Evolutionary conservation across 1,140 invertebrate species (phyloP).

Genomic region (Pseudobourletiella spinata): DNA sequence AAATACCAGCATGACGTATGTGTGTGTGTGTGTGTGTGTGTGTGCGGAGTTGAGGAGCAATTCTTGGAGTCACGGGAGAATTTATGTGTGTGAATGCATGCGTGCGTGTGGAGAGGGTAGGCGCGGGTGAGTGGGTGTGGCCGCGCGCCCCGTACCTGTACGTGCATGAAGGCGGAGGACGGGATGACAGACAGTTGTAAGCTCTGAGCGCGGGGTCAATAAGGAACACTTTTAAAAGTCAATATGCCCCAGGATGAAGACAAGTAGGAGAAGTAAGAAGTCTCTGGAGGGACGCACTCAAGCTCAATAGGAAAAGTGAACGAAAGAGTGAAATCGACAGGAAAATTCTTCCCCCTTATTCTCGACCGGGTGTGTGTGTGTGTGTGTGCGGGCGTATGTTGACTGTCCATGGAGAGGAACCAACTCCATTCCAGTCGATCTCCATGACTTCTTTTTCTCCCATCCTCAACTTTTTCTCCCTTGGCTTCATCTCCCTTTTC

Average conservation of each 20-base stretch:
- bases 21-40: too few relatives aligned
- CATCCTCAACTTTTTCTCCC: neutral
- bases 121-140: too few relatives aligned
- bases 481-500: neutral
- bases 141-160: too few relatives aligned
- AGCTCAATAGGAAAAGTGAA: conserved; percentile 15
- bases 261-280: conserved; percentile 11
- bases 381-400: too few relatives aligned
- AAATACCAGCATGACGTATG: too few relatives aligned
- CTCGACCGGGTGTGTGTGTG: neutral
- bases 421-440: too few relatives aligned
- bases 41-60: too few relatives aligned
- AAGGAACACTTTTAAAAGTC: conserved; percentile 32
- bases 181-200: neutral
- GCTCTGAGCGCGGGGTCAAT: conserved; percentile 22
- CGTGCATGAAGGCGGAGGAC: neutral
- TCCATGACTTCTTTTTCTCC: neutral
- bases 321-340: conserved; percentile 34
- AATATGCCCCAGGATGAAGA: conserved; percentile 32
- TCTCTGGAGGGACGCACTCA: conserved; percentile 21
- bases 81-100: too few relatives aligned
- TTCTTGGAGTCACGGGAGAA: too few relatives aligned
- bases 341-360: conserved; percentile 23
- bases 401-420: too few relatives aligned
- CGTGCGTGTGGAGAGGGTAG: too few relatives aligned